phyloP scores from a whole-genome alignment of 92 coral and sea anemone genomes.

The Porites cylindrica region DNA sequence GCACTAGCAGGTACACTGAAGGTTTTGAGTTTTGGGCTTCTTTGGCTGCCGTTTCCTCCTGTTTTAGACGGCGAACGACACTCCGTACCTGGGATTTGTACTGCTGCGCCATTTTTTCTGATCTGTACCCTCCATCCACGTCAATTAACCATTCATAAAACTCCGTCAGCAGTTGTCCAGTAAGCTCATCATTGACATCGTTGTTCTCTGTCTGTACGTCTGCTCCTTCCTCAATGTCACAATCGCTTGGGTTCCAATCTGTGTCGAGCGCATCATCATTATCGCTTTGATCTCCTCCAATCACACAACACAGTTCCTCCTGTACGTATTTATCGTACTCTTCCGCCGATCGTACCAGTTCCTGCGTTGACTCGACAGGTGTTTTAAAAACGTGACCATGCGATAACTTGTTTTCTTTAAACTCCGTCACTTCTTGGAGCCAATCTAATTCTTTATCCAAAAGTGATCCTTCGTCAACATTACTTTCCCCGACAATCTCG shows the following conservation, averaged over 20 bases:
- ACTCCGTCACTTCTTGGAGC: conserved; percentile 25
- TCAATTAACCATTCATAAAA: conserved; percentile 46
- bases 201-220: background rate
- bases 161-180: conserved; percentile 27
- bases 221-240: background rate
- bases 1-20: background rate
- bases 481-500: conserved; percentile 56
- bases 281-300: conserved; percentile 51
- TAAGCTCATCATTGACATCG: background rate
- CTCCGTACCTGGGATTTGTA: conserved; percentile 59
- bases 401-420: conserved; percentile 27
- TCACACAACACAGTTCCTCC: background rate
- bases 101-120: conserved; percentile 51
- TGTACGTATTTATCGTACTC: background rate
- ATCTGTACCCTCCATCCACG: conserved; percentile 63
- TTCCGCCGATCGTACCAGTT: background rate
- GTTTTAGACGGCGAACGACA: conserved; percentile 35
- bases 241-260: conserved; percentile 48
- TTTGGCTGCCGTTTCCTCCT: background rate
- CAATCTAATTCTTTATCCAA: conserved; percentile 43
- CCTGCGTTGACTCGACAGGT: conserved; percentile 20
- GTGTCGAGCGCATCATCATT: conserved; percentile 51
- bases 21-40: background rate
- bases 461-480: conserved; percentile 28
- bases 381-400: conserved; percentile 51